Conservation (phyloP, 2,888 invertebrate genomes). For the Hoplodrina blanda region DNA sequence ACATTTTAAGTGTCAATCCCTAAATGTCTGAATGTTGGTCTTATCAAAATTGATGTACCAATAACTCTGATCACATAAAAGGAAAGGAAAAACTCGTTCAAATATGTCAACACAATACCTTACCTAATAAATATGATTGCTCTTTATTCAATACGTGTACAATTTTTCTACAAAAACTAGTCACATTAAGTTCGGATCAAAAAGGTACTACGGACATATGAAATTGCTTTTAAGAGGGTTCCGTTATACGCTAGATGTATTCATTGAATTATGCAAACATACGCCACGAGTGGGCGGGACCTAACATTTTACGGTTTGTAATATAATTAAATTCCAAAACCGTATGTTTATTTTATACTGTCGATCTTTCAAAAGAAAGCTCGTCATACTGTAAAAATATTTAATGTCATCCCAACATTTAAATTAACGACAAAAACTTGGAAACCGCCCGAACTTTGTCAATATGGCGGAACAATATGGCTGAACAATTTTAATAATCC, state of each 20-base stretch:
- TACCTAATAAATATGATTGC: background rate
- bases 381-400: constrained; percentile 68
- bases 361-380: constrained; percentile 65
- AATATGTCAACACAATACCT: background rate
- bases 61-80: background rate
- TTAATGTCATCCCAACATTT: constrained; percentile 77
- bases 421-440: constrained; percentile 81
- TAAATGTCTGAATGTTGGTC: constrained; percentile 2
- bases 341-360: constrained; percentile 30
- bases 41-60: background rate
- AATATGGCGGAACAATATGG: constrained; percentile 82
- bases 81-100: background rate
- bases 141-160: background rate
- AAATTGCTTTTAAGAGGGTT: constrained; percentile 57
- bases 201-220: constrained; percentile 39
- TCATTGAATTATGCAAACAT: constrained; percentile 61
- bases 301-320: constrained; percentile 54
- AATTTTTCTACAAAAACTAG: constrained; percentile 19
- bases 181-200: constrained; percentile 22
- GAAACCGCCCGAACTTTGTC: constrained; percentile 76
- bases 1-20: background rate
- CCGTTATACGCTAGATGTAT: constrained; percentile 42
- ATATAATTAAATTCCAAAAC: constrained; percentile 68
- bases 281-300: constrained; percentile 20
- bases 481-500: constrained; percentile 86